Evolutionary conservation across 2,113 vertebrate genomes (phyloP).

Genomic region (Notothenia rossii): DNA sequence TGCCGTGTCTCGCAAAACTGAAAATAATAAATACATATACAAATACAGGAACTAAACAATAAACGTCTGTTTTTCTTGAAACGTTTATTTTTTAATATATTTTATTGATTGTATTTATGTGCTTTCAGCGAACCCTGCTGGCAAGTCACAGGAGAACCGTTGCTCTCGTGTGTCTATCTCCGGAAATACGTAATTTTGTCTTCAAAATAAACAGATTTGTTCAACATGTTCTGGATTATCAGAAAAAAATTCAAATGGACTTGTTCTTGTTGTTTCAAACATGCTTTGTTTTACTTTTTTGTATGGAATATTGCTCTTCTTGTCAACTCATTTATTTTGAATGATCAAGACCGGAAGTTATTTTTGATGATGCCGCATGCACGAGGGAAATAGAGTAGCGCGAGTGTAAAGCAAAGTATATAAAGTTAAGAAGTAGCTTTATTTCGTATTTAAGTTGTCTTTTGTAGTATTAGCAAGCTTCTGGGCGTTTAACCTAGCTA

Average conservation of each 20-base stretch:
- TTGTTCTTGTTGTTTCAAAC: too few species aligned
- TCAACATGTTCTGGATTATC: too few species aligned
- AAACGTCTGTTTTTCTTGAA: background rate
- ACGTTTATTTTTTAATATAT: background rate
- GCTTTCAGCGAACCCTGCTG: background rate
- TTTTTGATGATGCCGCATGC: background rate
- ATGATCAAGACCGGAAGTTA: slow-evolving; percentile 7
- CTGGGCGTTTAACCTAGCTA: fast-evolving
- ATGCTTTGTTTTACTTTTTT: background rate
- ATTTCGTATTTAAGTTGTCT: background rate
- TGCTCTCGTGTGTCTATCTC: background rate
- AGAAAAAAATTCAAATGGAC: too few species aligned
- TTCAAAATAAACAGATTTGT: slow-evolving; percentile 16
- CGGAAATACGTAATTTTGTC: background rate
- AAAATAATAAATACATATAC: background rate
- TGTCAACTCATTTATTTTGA: slow-evolving; percentile 47
- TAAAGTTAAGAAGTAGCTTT: background rate
- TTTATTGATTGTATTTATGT: too few species aligned
- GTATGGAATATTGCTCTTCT: background rate
- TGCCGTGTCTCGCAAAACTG: too few species aligned
- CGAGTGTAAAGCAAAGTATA: background rate
- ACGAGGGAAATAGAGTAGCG: slow-evolving; percentile 36
- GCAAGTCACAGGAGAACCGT: fast-evolving
- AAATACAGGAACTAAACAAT: background rate
- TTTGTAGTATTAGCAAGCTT: background rate